These are phyloP conservation scores for Danio choprae DNA, from an alignment of 2,797 vertebrate genomes.

Conservation along the genomic window DNA sequence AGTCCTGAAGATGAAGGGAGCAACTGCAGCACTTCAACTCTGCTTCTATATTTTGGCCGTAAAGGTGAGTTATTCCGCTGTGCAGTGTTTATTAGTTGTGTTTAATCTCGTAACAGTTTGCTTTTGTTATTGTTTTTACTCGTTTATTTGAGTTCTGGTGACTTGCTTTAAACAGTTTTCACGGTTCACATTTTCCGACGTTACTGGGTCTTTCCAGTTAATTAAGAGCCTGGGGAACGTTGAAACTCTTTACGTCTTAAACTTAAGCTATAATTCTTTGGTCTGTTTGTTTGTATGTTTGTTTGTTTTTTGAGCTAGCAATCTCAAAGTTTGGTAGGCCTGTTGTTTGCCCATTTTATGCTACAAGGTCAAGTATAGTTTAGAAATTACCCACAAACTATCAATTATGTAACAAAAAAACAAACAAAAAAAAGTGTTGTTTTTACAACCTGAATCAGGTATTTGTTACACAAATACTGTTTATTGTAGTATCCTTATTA, in stretches of 20 bases:
- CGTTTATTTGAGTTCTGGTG: not conserved
- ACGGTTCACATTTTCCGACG: slow-evolving; percentile 1
- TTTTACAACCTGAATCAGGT: not conserved
- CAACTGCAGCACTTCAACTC: slow-evolving; percentile 67
- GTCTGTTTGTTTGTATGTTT: too few relatives aligned
- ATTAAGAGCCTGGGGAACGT: not conserved
- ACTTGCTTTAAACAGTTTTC: not conserved
- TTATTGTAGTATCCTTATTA: not conserved
- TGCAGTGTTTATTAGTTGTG: not conserved
- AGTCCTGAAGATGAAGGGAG: slow-evolving; percentile 52
- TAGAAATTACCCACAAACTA: not conserved
- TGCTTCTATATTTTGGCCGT: slow-evolving; percentile 69
- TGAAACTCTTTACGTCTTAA: not conserved
- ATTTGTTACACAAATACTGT: not conserved
- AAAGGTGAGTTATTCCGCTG: slow-evolving; percentile 68
- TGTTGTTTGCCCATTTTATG: not conserved
- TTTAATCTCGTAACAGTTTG: not conserved
- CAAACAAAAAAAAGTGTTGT: not conserved
- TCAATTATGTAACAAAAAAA: not conserved
- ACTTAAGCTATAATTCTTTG: not conserved
- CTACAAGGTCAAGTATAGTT: not conserved
- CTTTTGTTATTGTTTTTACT: not conserved
- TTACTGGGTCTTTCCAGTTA: not conserved
- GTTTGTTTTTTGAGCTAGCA: too few relatives aligned
- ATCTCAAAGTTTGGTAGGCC: not conserved